phyloP scores from a whole-genome alignment of 1,140 invertebrate species.

The Musca domestica region DNA sequence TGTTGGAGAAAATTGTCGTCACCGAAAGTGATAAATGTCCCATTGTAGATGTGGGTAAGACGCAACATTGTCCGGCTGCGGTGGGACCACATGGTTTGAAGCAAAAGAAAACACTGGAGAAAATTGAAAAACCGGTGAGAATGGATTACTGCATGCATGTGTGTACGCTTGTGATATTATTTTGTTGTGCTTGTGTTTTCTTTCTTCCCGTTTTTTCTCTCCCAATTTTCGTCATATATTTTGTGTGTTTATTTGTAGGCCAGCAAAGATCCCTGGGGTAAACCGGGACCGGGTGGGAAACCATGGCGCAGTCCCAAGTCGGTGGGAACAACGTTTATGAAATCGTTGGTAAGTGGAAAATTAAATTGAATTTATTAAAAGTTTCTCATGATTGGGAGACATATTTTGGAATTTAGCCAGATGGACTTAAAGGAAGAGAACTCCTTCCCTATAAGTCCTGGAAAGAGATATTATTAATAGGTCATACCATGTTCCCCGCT shows the following conservation, averaged over 20 bases:
- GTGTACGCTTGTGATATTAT: slow-evolving; percentile 18
- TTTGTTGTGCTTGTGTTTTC: slow-evolving; percentile 3
- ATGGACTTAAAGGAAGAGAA: too few species aligned
- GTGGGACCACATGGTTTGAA: slow-evolving; percentile 4
- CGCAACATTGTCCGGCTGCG: slow-evolving; percentile 22
- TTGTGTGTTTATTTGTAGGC: slow-evolving; percentile 26
- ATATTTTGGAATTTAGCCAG: too few species aligned
- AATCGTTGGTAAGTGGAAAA: slow-evolving; percentile 58
- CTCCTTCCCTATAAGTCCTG: too few species aligned
- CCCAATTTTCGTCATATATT: too few species aligned
- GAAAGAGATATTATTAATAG: too few species aligned
- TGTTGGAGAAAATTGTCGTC: slow-evolving; percentile 53
- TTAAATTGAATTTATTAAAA: too few species aligned
- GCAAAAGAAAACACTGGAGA: slow-evolving; percentile 44
- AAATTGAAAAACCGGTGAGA: slow-evolving; percentile 52
- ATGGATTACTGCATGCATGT: neutral
- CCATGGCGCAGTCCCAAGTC: slow-evolving; percentile 62
- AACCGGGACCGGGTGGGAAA: slow-evolving; percentile 61
- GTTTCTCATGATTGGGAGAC: too few species aligned
- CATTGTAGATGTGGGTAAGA: slow-evolving; percentile 22
- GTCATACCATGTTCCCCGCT: too few species aligned
- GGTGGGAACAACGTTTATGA: slow-evolving; percentile 61
- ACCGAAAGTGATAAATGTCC: slow-evolving; percentile 43
- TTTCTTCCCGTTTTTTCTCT: slow-evolving; percentile 19
- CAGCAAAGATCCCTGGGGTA: slow-evolving; percentile 57